These are phyloP conservation scores for Seira ritae DNA, from an alignment of 2,888 invertebrate species.

Conservation along the genomic window DNA sequence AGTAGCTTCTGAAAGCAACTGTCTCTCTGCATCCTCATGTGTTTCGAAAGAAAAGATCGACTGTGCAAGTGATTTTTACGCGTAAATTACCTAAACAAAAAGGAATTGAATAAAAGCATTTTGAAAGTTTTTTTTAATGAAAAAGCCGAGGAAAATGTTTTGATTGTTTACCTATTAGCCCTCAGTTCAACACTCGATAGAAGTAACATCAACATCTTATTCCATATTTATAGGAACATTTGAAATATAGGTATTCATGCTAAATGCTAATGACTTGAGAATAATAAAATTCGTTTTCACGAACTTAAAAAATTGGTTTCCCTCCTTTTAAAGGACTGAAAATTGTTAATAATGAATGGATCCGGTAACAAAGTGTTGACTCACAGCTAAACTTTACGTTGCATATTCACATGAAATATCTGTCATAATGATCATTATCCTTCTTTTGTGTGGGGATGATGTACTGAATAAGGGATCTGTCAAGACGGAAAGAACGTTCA, in stretches of 20 bases:
- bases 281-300: no score
- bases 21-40: neutral
- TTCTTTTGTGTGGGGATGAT: neutral
- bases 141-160: no score
- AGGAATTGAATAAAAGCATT: neutral
- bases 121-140: no score
- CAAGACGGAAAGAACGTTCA: neutral
- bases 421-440: neutral
- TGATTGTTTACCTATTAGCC: no score
- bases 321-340: neutral
- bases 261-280: no score
- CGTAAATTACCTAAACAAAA: slow-evolving; percentile 1
- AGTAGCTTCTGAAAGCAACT: neutral
- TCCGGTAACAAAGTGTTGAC: neutral
- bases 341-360: slow-evolving; percentile 3
- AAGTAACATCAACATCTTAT: no score
- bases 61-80: neutral
- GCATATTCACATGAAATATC: neutral
- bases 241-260: neutral
- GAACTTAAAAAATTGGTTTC: neutral
- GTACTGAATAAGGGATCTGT: neutral
- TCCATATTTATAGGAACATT: neutral
- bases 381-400: neutral
- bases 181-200: no score
- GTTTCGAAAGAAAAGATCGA: neutral